Base-by-base conservation (phyloP, 2,888 invertebrate species). In the Nomada lathburiana region DNA sequence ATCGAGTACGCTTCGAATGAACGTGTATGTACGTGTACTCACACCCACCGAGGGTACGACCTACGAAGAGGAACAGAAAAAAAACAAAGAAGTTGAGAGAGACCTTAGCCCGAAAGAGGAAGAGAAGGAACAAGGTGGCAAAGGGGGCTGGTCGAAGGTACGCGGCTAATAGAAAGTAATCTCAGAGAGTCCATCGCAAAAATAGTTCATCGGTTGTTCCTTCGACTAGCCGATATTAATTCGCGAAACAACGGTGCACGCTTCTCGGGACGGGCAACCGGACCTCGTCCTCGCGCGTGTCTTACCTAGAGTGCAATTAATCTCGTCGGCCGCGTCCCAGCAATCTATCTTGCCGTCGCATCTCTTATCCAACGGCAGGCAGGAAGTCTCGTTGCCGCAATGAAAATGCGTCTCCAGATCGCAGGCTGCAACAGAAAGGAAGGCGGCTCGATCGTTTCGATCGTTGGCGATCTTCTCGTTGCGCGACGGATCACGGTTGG, bases 301-400 rank as follows among this genome's bases (percentile, higher is more conserved):
- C 94, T 93, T 94, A 96, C 96, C 95, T 92, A 94, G 94, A 67
- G 96, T 96, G 92, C 97, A 97, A 92, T 96, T 96, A 50, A 95
- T 94, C 95, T 97, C 97, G 91, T 97, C 97, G 55, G 95, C 95
- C 75, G 96, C 96, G 92, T 97, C 97, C 97, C 97, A 97, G 91
- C 97, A 97, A 92, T 97, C 97, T 80, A 97, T 95, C 80, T 95
- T 94, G 53, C 96, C 96, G 91, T 97, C 96, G 93, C 97, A 97
- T 88, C 95, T 94, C 92, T 96, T 96, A n/a, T 94, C 94, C 83
- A 95, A 95, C n/a, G 96, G 94, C 79, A 97, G 95, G 93, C 97
- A 97, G 65, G 97, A 97, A 86, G 97, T 96, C 67, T 95, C 95
- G 89, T 97, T 96, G 64, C 97, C 96, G 91, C 97, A 97, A 68